Base-by-base conservation (phyloP, 2,113 vertebrate species). In the Rostratula benghalensis region DNA sequence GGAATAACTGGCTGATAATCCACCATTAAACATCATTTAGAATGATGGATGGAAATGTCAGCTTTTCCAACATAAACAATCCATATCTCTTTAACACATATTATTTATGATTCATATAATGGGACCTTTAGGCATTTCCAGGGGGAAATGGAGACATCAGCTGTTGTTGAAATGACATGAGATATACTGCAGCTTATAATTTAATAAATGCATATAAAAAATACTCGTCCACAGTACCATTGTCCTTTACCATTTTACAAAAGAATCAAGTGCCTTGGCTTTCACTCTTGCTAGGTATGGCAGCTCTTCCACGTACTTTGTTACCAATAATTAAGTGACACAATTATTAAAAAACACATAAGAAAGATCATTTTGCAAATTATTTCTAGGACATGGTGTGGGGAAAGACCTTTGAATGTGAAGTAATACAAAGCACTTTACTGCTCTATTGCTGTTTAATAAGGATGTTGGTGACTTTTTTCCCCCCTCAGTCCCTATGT, bases 71-170 rank as follows among this genome's bases (percentile, higher is more conserved):
- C 98, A 97, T 98, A 99, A 99, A 99, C 99, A 99, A 99, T 99
- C 98, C 98, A 98, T 99, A 99, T 98, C 99, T 99, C 98, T 99
- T 99, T 99, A 99, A 98, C 97, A 98, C 98, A 92, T 98, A 98
- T 98, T 99, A 99, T 99, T 99, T 99, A 99, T 98, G 98, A 98
- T 99, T 98, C 98, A 98, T 98, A 98, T 98, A 99, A 98, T 98
- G 98, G 97, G 97, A 98, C 98, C 98, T 98, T 97, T 96, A 98
- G 98, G 98, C 95, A 95, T 98, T 96, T 97, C 97, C 41, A 89
- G 95, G 97, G 98, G 97, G 73, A 97, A 97, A 97, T 97, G 97
- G 97, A 98, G 98, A 98, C 97, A 98, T 99, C 98, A 98, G 98
- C 98, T 99, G 98, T 97, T 98, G 98, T 98, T 97, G 97, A 98